Percentiles rank a stretch among this genome's conserved stretches.
Evolutionary conservation across 2,113 vertebrate genomes (phyloP).

Genomic region (Silurus meridionalis): DNA sequence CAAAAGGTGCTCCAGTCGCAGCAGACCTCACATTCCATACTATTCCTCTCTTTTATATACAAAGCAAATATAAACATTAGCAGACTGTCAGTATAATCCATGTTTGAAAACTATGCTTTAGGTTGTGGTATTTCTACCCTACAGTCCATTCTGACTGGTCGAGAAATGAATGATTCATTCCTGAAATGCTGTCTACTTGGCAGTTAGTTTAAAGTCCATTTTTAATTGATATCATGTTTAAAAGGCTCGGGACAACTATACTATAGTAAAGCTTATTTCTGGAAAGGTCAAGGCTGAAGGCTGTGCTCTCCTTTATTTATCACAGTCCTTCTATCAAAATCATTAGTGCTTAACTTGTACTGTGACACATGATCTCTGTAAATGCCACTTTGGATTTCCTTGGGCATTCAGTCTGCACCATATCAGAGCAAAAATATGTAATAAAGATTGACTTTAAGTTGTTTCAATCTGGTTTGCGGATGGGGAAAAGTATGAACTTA

Average conservation of each 20-base stretch:
- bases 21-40: conserved; percentile 16
- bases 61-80: neutral
- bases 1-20: neutral
- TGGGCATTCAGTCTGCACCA: conserved; percentile 14
- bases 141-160: neutral
- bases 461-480: conserved; percentile 58
- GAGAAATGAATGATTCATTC: no score
- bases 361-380: conserved; percentile 57
- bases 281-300: neutral
- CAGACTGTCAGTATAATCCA: neutral
- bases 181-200: neutral
- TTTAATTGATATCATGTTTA: neutral
- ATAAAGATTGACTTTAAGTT: conserved; percentile 65
- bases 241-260: neutral
- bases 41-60: conserved; percentile 4
- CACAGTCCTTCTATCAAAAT: conserved; percentile 19
- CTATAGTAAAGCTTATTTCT: neutral
- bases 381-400: conserved; percentile 62
- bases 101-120: conserved; percentile 2
- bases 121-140: no score
- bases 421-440: conserved; percentile 62
- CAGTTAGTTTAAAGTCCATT: neutral
- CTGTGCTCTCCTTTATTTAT: conserved; percentile 15
- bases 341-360: conserved; percentile 50
- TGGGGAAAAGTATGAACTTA: conserved; percentile 56